Base-by-base conservation (phyloP, 2,888 invertebrate genomes). In the Aspidapion aeneum region DNA sequence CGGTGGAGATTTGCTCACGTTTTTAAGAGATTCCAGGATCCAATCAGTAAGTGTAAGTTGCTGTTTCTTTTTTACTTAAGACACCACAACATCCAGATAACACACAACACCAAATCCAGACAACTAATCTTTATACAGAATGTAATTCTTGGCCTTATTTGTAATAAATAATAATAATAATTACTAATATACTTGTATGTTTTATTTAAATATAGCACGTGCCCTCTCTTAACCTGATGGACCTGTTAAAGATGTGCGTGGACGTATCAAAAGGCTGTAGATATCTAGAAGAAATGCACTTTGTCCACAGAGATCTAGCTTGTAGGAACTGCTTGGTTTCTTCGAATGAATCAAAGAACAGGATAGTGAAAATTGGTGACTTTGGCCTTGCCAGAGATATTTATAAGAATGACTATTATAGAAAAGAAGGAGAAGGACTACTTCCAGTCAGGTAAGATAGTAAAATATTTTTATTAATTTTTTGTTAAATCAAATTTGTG, bases 361-460 rank as follows among this genome's bases (percentile, higher is more conserved):
- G 94, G 62, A 90, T 94, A 16, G 95, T 96, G n/a, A 96, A 96
- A 81, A 95, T 96, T 62, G 98, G 97, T 0, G 98, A 98, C 80
- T 98, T 98, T 78, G 98, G 98, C 0, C 83, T 99, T 7, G 97
- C 98, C 0, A 84, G 98, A 66, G 98, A 98, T 78, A 94, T 98
- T 67, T 98, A 98, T 80, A 94, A 95, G 78, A 96, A 94, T 75
- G 98, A 98, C 78, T 99, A 98, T 76, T 99, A 98, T 76, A 86
- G 97, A 68, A 97, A 98, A 79, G 96, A 96, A 80, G 93, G 94
- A 1, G 90, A 90, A 82, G 89, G 96, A 1, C 81, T 97, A 55
- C 79, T 98, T 58, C 98, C 98, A 1, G 96, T 98, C 0, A 85
- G 71, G 60, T 67, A 65, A 58, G 21, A n/a, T 19, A 58, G 18